Percentiles rank a stretch among this genome's conserved stretches.
Conservation (phyloP, 2,888 invertebrate species). For the Xestoiulus laeticollis region DNA sequence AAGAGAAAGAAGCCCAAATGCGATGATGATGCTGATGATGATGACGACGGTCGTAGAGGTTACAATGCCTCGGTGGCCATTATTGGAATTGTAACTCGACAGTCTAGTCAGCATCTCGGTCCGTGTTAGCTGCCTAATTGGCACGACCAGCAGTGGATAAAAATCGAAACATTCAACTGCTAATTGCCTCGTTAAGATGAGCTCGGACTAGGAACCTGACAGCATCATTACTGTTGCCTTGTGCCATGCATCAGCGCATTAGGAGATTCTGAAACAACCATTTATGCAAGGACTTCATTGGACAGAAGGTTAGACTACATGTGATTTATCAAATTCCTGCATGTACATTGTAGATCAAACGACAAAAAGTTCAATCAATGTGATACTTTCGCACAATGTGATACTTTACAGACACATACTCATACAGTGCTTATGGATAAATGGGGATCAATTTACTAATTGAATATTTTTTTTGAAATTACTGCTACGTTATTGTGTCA, state of each 20-base stretch:
- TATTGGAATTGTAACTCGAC: background rate
- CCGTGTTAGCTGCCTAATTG: conserved; percentile 31
- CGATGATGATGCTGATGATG: background rate
- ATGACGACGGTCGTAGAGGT: background rate
- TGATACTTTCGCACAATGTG: too few relatives aligned
- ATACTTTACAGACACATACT: too few relatives aligned
- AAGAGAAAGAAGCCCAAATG: background rate
- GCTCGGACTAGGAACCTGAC: conserved; percentile 16
- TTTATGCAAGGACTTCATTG: background rate
- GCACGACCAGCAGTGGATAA: conserved; percentile 38
- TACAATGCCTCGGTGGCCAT: background rate
- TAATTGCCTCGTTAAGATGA: conserved; percentile 39
- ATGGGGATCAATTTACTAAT: too few relatives aligned
- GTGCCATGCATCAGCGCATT: background rate
- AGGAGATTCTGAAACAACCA: background rate
- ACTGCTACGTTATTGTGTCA: too few relatives aligned
- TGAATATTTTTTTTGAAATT: too few relatives aligned
- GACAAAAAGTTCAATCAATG: too few relatives aligned
- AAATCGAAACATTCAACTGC: conserved; percentile 36
- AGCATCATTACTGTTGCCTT: background rate
- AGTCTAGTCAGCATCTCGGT: background rate
- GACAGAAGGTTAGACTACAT: background rate
- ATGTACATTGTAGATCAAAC: too few relatives aligned
- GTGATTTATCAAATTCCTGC: background rate
- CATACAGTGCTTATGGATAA: too few relatives aligned